Base-by-base conservation (phyloP, 1,140 invertebrate genomes). In the Drosophila tani region DNA sequence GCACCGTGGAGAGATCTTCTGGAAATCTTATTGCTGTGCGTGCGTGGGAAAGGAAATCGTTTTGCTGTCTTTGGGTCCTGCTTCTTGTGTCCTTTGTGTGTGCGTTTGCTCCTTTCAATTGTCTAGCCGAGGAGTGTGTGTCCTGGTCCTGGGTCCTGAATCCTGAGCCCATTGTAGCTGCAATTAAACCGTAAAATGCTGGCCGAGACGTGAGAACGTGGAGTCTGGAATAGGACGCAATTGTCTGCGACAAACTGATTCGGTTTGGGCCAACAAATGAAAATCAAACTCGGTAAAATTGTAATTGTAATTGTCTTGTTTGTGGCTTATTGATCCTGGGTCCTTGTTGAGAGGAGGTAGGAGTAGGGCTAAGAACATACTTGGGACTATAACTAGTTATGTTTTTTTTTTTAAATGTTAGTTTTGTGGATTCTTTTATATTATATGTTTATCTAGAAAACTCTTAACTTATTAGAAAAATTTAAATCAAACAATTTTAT, bases 131-230 rank as follows among this genome's bases (percentile, higher is more conserved):
- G 70, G 55, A 73, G 67, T 85, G 78, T 78, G 59, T 71, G 79
- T 79, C 82, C 70, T 35, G 67, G 14, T 32, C 35, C 35, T 40
- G 53, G 50, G 51, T 45, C 29, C 29, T 9, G 8, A 53, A 7
- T 32, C 35, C 19, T 40, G 32, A 46, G 49, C 29, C 59, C 62
- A 49, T 90, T 90, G 86, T 90, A 68, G 14, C 65, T 67, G 75
- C 85, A 90, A 90, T 91, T 91, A 90, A 90, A 88, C 85, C 81
- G 82, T 91, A 90, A 91, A 90, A 91, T 90, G 56, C 79, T 90
- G 79, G 49, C 75, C 75, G 79, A 65, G 77, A 77, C 60, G 46
- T 62, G 29, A 45, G 46, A 74, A 77, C 56, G 64, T 45, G 45
- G 14, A 38, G 17, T 19, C 35, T 35, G 57, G 50, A 59, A 19